Percentiles rank a stretch among this genome's conserved stretches.
These are phyloP conservation scores for Priocnemis perturbator DNA, from an alignment of 2,888 invertebrate species.

Conservation along the genomic window DNA sequence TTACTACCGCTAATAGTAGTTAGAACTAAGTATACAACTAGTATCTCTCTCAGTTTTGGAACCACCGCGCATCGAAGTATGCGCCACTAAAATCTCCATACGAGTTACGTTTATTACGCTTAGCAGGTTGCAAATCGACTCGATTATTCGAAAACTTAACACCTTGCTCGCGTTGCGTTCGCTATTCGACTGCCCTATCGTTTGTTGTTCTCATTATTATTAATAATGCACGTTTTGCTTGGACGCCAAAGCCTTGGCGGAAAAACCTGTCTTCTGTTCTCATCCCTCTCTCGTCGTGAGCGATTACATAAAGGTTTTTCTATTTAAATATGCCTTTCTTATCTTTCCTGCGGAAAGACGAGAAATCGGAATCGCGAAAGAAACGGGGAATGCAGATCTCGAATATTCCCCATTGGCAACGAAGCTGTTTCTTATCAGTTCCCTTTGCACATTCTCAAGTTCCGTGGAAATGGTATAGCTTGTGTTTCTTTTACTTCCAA, in stretches of 20 bases:
- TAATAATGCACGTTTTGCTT: conserved; percentile 62
- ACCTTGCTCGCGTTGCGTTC: conserved; percentile 24
- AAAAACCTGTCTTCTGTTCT: conserved; percentile 27
- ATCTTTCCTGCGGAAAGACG: no score
- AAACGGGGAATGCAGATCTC: no score
- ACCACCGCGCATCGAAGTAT: conserved; percentile 52
- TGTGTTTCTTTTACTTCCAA: no score
- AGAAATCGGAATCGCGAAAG: no score
- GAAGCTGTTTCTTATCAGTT: background rate
- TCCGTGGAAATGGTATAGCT: no score
- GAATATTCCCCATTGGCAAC: conserved; percentile 17
- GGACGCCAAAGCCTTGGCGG: conserved; percentile 55
- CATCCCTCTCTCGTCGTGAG: conserved; percentile 3
- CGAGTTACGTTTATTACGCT: conserved; percentile 39
- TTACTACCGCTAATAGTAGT: conserved; percentile 54
- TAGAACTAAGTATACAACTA: conserved; percentile 56
- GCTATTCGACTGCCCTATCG: conserved; percentile 32
- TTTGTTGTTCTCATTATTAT: conserved; percentile 43
- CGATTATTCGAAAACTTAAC: conserved; percentile 8
- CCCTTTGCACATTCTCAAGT: background rate
- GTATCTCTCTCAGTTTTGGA: conserved; percentile 47
- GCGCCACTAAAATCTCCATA: conserved; percentile 42
- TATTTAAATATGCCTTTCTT: no score
- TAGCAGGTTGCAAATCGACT: conserved; percentile 23
- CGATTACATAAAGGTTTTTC: no score